Evolutionary conservation across 1,140 invertebrate genomes (phyloP).

Genomic region (Steinernema feltiae): DNA sequence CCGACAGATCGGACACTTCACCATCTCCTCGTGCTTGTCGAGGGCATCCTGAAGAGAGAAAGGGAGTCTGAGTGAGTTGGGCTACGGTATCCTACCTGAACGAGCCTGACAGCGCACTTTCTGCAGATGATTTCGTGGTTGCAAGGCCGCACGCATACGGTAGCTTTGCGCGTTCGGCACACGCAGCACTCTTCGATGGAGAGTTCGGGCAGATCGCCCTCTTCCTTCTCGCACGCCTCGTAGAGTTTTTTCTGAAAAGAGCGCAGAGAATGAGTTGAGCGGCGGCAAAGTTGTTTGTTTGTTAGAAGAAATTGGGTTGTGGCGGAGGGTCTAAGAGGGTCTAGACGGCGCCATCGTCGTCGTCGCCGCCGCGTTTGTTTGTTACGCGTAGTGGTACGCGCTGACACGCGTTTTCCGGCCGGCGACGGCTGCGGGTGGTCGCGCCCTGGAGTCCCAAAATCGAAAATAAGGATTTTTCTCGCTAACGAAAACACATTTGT

Average conservation of each 20-base stretch:
- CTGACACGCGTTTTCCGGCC: neutral
- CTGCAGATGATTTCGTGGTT: neutral
- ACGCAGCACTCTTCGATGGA: neutral
- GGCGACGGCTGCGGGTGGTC: neutral
- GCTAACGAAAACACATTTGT: neutral
- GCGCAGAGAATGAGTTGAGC: neutral
- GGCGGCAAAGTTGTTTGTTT: neutral
- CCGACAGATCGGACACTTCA: neutral
- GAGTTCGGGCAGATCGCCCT: neutral
- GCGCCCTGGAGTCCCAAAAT: neutral
- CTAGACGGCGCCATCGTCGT: neutral
- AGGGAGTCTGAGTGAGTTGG: neutral
- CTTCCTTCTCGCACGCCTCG: neutral
- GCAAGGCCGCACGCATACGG: neutral
- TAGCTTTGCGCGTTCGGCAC: neutral
- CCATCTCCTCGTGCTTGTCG: neutral
- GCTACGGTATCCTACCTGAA: neutral
- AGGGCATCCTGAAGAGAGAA: neutral
- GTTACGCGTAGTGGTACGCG: neutral
- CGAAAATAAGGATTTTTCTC: neutral
- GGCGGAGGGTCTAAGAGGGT: neutral
- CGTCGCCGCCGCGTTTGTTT: neutral
- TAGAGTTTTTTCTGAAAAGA: neutral
- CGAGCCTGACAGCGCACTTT: neutral
- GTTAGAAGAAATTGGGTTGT: neutral